Conservation (phyloP, 2,888 invertebrate genomes). For the Dromius quadrimaculatus region DNA sequence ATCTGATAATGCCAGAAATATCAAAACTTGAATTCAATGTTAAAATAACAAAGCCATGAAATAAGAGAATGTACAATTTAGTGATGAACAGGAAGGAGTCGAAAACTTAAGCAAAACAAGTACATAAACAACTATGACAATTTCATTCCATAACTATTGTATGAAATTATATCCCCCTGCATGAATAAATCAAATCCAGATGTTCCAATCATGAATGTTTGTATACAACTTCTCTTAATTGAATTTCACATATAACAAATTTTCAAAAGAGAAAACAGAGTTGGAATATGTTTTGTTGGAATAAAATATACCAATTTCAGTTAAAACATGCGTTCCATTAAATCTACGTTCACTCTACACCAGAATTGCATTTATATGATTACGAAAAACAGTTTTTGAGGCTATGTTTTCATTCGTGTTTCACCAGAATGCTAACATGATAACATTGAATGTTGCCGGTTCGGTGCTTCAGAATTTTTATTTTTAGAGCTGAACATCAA, state of each 20-base stretch:
- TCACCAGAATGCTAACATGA: constrained; percentile 2
- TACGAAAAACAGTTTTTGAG: constrained; percentile 15
- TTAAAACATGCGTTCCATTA: background rate
- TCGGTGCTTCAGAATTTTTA: constrained; percentile 8
- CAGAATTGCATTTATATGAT: constrained; percentile 14
- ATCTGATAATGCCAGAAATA: too few species aligned
- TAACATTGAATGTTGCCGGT: constrained; percentile 10
- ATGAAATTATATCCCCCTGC: too few species aligned
- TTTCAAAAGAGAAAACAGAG: background rate
- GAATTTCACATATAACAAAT: background rate
- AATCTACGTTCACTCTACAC: background rate
- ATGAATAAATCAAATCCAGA: constrained; percentile 1
- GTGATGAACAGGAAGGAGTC: too few species aligned
- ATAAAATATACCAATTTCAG: background rate
- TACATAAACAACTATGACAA: too few species aligned
- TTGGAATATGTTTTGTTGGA: background rate
- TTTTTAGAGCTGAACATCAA: constrained; percentile 2
- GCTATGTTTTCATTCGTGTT: constrained; percentile 33
- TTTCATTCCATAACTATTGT: too few species aligned
- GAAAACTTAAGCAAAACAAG: too few species aligned
- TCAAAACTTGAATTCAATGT: too few species aligned
- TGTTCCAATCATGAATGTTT: background rate
- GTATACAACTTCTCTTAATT: background rate
- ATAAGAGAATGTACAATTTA: too few species aligned
- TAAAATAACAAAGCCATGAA: too few species aligned